Base-by-base conservation (phyloP, 2,113 vertebrate species). In the Heptranchias perlo region DNA sequence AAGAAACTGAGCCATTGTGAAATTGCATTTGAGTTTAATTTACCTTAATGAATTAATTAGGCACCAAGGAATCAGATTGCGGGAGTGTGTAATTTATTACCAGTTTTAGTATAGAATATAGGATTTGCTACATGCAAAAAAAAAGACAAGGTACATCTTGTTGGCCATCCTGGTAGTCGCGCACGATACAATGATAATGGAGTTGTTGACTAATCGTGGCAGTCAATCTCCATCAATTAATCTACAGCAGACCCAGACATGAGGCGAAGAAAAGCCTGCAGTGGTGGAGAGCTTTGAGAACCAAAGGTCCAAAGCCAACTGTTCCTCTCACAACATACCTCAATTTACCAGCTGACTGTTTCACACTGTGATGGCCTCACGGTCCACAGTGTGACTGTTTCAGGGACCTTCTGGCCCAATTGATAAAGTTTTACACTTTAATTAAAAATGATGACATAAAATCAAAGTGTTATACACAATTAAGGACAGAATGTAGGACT, bases 1-100 rank as follows among this genome's bases (percentile, higher is more conserved):
- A 18, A 91, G 87, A 54, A 58, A 91, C 61, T 92, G 54, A 18
- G n/a, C 7, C 13, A 62, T 62, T n/a, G 14, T 62, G 58, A 92
- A 92, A 92, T 82, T 82, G 76, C 35, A 44, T 8, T 44, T 44
- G 18, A n/a, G 76, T 16, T 82, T 82, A 39, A 82, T 82, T n/a
- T 39, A 82, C 73, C 21, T 44, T 82, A 39, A 82, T 82, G n/a
- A 82, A 82, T 92, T n/a, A 61, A 91, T 91, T 91, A 61, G 87
- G 28, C 54, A 62, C 3, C 4, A 39, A 44, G 76, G 76, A 82
- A 18, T 82, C n/a, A 44, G 76, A 5, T 82, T 82, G 76, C 76
- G 6, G 4, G 39, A 18, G 76, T 39, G 76, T 44, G 58, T 61
- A 18, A n/a, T n/a, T 92, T 62, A 92, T 7, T n/a, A n/a, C 89